Percentiles rank a stretch among this genome's conserved stretches.
phyloP scores from a whole-genome alignment of 2,888 invertebrate species.

The Eupithecia exiguata region DNA sequence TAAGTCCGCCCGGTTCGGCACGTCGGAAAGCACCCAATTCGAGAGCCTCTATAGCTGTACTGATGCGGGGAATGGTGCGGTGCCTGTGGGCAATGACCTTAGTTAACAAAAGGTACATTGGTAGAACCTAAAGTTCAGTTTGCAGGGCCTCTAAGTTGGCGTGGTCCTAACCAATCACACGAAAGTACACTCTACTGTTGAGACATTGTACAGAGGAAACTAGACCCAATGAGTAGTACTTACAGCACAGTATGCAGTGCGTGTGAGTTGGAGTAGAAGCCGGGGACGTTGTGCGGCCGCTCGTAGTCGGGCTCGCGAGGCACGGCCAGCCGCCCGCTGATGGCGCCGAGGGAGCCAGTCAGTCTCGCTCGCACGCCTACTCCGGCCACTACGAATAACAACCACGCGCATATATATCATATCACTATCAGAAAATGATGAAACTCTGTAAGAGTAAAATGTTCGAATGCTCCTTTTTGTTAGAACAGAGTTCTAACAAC shows the following conservation, averaged over 20 bases:
- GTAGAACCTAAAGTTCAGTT: background rate
- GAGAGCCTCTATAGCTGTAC: constrained; percentile 64
- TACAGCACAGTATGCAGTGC: constrained; percentile 63
- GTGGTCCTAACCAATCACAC: background rate
- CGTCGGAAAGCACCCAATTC: constrained; percentile 73
- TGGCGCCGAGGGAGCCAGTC: constrained; percentile 78
- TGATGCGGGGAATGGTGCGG: constrained; percentile 78
- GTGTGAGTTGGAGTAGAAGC: constrained; percentile 68
- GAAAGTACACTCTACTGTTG: background rate
- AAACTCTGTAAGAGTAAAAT: background rate
- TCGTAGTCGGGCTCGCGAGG: constrained; percentile 72
- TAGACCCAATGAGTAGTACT: constrained; percentile 42
- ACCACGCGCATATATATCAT: too few relatives aligned
- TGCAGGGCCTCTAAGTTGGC: background rate
- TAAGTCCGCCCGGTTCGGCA: constrained; percentile 58
- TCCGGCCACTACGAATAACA: constrained; percentile 54
- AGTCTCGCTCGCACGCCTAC: constrained; percentile 68
- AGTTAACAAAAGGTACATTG: background rate
- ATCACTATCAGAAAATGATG: background rate
- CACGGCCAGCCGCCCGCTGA: constrained; percentile 68
- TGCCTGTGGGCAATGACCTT: constrained; percentile 56
- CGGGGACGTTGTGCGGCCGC: constrained; percentile 77
- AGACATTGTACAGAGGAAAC: background rate
- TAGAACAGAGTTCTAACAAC: too few relatives aligned
- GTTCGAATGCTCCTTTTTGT: too few relatives aligned